Percentiles rank a stretch among this genome's conserved stretches.
Evolutionary conservation across 2,113 vertebrate species (phyloP).

Genomic region (Spea bombifrons): DNA sequence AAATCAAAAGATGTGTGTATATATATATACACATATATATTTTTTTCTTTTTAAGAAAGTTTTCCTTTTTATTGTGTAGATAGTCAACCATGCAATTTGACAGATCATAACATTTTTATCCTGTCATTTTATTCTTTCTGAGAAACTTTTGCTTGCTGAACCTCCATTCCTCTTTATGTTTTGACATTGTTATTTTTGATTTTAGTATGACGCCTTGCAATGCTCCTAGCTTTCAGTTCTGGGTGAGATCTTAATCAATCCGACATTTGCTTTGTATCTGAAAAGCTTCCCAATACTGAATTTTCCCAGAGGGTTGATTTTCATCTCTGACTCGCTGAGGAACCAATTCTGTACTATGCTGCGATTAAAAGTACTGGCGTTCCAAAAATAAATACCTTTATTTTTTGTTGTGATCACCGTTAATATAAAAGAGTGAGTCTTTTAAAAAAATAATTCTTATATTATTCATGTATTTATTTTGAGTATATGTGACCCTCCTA

Average conservation of each 20-base stretch:
- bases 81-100: conserved; percentile 23
- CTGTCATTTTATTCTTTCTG: conserved; percentile 36
- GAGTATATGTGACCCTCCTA: conserved; percentile 7
- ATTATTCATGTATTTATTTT: conserved; percentile 33
- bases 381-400: conserved; percentile 39
- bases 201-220: conserved; percentile 34
- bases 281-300: conserved; percentile 44
- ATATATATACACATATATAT: no score
- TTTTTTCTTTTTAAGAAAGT: background rate
- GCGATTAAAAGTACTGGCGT: conserved; percentile 19
- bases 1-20: no score
- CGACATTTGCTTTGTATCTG: conserved; percentile 45
- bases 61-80: conserved; percentile 13
- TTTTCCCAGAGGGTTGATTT: conserved; percentile 45
- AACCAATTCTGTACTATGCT: conserved; percentile 30
- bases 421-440: background rate
- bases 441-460: conserved; percentile 7
- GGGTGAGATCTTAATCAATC: conserved; percentile 48
- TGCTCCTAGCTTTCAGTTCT: conserved; percentile 40
- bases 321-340: conserved; percentile 44
- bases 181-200: conserved; percentile 49
- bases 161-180: conserved; percentile 39
- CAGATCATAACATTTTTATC: conserved; percentile 39
- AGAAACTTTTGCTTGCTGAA: conserved; percentile 43
- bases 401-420: background rate